Evolutionary conservation across 2,888 invertebrate genomes (phyloP).

Genomic region (Spodoptera picta): DNA sequence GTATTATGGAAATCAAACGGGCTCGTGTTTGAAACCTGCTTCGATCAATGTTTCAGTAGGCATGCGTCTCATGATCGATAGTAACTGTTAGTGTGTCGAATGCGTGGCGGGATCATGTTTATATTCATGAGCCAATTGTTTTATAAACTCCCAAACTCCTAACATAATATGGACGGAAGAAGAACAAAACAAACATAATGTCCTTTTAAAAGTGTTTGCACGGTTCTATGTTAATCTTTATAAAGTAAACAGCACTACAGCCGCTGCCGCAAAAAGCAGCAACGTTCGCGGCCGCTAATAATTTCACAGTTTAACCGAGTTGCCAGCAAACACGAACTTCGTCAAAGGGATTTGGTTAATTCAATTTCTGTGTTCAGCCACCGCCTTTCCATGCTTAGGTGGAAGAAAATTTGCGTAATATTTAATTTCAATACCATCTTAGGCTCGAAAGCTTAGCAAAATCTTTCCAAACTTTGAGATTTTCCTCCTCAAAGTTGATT

Average conservation of each 20-base stretch:
- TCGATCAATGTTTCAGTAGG: conserved; percentile 25
- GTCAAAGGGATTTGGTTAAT: conserved; percentile 81
- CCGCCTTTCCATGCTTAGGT: conserved; percentile 72
- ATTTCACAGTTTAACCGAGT: conserved; percentile 74
- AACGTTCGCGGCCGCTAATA: conserved; percentile 69
- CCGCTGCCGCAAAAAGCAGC: conserved; percentile 60
- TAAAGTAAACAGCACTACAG: conserved; percentile 58
- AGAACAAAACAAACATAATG: conserved; percentile 4
- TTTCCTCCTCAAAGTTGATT: conserved; percentile 64
- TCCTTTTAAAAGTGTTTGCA: conserved; percentile 26
- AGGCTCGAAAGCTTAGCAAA: conserved; percentile 69
- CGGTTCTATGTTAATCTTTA: conserved; percentile 52
- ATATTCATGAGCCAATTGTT: background rate
- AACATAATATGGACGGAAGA: background rate
- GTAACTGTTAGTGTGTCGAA: conserved; percentile 1
- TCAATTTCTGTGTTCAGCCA: conserved; percentile 78
- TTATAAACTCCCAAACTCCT: background rate
- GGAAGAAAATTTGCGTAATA: conserved; percentile 78
- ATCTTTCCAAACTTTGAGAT: conserved; percentile 66
- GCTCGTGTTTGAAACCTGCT: conserved; percentile 31
- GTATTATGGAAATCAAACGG: conserved; percentile 47
- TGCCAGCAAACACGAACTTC: conserved; percentile 77
- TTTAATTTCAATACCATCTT: conserved; percentile 78
- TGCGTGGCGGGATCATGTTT: background rate
- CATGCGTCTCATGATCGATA: conserved; percentile 10